These are phyloP conservation scores for Drosophila nr. perissopoda DNA, from an alignment of 2,888 invertebrate genomes.

Conservation along the genomic window DNA sequence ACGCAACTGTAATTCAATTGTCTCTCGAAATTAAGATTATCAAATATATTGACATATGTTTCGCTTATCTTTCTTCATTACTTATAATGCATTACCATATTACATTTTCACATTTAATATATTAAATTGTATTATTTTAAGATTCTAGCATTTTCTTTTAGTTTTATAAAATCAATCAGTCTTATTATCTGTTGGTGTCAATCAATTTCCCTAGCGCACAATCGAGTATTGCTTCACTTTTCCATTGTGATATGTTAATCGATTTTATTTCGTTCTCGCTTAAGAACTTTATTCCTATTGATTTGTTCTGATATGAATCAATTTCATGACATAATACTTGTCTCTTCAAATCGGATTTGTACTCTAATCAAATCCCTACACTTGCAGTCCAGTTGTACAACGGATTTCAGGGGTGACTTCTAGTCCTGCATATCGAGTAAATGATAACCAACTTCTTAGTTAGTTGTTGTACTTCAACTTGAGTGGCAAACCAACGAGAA, in stretches of 20 bases:
- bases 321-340: not conserved
- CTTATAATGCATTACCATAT: not conserved
- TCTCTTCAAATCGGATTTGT: not conserved
- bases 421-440: not conserved
- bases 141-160: too few relatives aligned
- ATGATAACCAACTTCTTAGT: conserved; percentile 20
- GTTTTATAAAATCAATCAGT: too few relatives aligned
- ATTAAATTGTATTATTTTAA: not conserved
- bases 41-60: not conserved
- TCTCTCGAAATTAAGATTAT: not conserved
- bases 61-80: not conserved
- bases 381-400: not conserved
- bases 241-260: not conserved
- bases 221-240: not conserved
- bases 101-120: fast-evolving
- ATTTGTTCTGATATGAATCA: not conserved
- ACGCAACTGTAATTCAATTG: not conserved
- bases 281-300: not conserved
- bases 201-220: not conserved
- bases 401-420: not conserved
- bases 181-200: not conserved
- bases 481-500: conserved; percentile 50
- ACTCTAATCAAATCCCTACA: not conserved
- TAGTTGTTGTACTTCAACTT: conserved; percentile 24
- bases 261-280: not conserved